Conservation (phyloP, 2,888 invertebrate genomes). For the Caenorhabditis zanzibari region DNA sequence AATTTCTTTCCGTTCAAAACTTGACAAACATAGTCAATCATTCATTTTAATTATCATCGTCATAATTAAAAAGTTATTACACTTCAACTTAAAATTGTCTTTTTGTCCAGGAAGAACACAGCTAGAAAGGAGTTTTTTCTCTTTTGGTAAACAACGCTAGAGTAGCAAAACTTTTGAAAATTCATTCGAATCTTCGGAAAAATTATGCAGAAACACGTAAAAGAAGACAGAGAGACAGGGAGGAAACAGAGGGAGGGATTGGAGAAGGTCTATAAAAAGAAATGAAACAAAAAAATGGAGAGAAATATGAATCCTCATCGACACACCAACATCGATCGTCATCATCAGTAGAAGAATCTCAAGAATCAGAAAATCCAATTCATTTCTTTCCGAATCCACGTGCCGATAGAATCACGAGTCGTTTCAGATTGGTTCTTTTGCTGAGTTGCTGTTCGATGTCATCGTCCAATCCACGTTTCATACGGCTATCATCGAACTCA, state of each 20-base stretch:
- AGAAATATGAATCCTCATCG: not conserved
- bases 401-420: constrained; percentile 65
- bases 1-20: not conserved
- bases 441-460: constrained; percentile 45
- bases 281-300: no score
- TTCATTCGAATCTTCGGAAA: not conserved
- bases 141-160: constrained; percentile 25
- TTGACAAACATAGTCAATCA: constrained; percentile 53
- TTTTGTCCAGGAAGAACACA: constrained; percentile 8
- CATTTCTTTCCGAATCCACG: constrained; percentile 61
- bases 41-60: constrained; percentile 41
- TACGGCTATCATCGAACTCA: constrained; percentile 34
- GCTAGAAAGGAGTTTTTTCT: constrained; percentile 9
- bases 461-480: constrained; percentile 48
- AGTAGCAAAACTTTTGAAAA: constrained; percentile 3
- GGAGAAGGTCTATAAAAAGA: constrained; percentile 6
- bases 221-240: constrained; percentile 19
- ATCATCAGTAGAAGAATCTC: not conserved
- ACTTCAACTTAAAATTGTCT: constrained; percentile 1
- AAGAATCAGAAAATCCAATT: not conserved
- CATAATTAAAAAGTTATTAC: constrained; percentile 32
- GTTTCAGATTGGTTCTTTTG: constrained; percentile 61
- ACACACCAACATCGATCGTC: constrained; percentile 12
- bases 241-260: not conserved
- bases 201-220: constrained; percentile 19